These are phyloP conservation scores for Bubalus kerabau DNA, from an alignment of 2,113 vertebrate genomes.

Conservation along the genomic window DNA sequence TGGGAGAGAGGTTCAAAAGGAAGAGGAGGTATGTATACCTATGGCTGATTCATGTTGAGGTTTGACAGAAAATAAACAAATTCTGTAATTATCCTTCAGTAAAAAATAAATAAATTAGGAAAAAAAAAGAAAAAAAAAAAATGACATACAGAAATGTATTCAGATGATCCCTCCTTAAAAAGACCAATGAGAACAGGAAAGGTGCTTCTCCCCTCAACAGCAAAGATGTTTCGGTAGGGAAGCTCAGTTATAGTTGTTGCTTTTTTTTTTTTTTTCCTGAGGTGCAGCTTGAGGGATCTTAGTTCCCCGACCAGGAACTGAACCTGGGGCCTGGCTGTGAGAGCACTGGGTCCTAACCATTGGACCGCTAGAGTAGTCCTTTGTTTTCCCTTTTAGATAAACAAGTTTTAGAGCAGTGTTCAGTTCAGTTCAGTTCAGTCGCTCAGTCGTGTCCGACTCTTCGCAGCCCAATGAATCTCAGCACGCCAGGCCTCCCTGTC, in stretches of 20 bases:
- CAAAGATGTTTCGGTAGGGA: background rate
- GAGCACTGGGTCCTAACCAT: background rate
- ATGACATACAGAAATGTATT: background rate
- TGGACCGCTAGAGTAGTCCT: background rate
- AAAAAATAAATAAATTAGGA: too few relatives aligned
- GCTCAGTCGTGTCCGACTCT: too few relatives aligned
- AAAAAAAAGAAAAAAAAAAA: too few relatives aligned
- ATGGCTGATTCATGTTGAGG: too few relatives aligned
- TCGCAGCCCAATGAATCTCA: too few relatives aligned
- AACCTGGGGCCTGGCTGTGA: background rate
- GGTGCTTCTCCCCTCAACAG: background rate
- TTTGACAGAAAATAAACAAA: too few relatives aligned
- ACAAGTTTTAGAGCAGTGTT: background rate
- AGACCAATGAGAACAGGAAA: background rate
- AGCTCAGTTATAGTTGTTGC: background rate
- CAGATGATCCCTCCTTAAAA: background rate
- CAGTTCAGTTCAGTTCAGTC: too few relatives aligned
- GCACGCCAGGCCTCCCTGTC: too few relatives aligned
- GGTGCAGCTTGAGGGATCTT: background rate
- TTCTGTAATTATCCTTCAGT: too few relatives aligned
- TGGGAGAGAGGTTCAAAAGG: too few relatives aligned
- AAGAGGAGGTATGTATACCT: too few relatives aligned
- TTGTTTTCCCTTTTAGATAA: background rate
- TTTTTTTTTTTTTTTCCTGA: background rate
- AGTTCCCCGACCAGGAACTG: background rate